phyloP scores from a whole-genome alignment of 2,113 vertebrate species.

The Mystacornis crossleyi region DNA sequence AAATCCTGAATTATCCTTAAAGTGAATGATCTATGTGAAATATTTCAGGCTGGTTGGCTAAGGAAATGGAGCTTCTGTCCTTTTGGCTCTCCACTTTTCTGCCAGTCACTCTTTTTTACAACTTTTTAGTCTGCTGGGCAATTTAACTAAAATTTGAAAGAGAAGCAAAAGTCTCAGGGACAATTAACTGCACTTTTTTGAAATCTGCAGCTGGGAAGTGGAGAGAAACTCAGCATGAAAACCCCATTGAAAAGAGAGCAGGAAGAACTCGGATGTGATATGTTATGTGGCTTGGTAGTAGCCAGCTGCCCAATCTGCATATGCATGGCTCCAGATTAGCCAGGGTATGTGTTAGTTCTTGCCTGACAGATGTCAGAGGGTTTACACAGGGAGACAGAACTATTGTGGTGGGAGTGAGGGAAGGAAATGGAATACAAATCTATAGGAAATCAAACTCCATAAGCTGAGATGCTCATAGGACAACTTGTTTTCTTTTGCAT shows the following conservation, averaged over 20 bases:
- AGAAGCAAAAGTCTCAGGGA: background rate
- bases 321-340: constrained; percentile 65
- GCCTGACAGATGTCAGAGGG: constrained; percentile 65
- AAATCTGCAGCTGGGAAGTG: constrained; percentile 63
- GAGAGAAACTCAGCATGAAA: constrained; percentile 52
- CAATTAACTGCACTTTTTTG: constrained; percentile 4
- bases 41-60: background rate
- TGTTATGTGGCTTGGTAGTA: constrained; percentile 48
- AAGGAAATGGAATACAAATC: constrained; percentile 19
- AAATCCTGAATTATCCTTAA: background rate
- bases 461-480: background rate
- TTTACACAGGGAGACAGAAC: constrained; percentile 33
- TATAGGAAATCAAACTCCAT: background rate
- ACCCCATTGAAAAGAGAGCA: constrained; percentile 35
- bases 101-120: background rate
- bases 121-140: background rate
- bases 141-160: constrained; percentile 19
- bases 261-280: constrained; percentile 25
- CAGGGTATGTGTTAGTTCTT: constrained; percentile 47
- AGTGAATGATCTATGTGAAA: background rate
- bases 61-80: background rate
- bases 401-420: constrained; percentile 7
- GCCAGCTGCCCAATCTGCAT: constrained; percentile 71
- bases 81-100: background rate
- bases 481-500: background rate